Conservation (phyloP, 2,113 vertebrate genomes). For the Peromyscus polionotus region DNA sequence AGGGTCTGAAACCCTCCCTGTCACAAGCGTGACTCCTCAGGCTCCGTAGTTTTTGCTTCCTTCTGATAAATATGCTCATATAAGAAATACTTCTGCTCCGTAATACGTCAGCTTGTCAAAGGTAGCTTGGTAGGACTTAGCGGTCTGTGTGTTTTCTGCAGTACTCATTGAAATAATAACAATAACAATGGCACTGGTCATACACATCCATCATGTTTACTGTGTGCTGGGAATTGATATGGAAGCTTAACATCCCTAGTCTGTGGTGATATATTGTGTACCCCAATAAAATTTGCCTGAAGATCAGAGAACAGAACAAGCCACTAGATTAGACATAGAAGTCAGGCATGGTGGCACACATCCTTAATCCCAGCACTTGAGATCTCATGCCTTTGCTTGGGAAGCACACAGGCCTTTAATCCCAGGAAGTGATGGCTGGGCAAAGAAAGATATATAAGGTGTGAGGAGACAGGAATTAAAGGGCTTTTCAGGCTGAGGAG, state of each 20-base stretch:
- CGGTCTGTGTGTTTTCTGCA: background rate
- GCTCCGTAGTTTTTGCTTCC: background rate
- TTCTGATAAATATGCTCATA: background rate
- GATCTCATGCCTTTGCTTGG: too few relatives aligned
- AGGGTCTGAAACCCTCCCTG: background rate
- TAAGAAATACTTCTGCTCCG: background rate
- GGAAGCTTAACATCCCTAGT: background rate
- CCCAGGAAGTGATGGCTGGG: too few relatives aligned
- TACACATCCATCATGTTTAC: accelerated
- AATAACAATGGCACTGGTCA: background rate
- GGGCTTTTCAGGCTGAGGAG: too few relatives aligned
- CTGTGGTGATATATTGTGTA: background rate
- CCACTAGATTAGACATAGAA: too few relatives aligned
- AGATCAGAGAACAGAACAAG: too few relatives aligned
- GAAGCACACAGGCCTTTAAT: too few relatives aligned
- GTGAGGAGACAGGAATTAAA: too few relatives aligned
- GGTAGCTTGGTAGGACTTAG: too few relatives aligned
- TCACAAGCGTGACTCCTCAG: accelerated
- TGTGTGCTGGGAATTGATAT: accelerated
- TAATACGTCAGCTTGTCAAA: background rate
- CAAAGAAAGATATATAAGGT: too few relatives aligned
- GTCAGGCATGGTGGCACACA: too few relatives aligned
- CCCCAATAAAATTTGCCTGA: too few relatives aligned
- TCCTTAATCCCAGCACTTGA: too few relatives aligned
- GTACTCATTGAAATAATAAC: background rate